Conservation (phyloP, 53 echinoderm and acorn worm genomes). For the Holothuria leucospilota region DNA sequence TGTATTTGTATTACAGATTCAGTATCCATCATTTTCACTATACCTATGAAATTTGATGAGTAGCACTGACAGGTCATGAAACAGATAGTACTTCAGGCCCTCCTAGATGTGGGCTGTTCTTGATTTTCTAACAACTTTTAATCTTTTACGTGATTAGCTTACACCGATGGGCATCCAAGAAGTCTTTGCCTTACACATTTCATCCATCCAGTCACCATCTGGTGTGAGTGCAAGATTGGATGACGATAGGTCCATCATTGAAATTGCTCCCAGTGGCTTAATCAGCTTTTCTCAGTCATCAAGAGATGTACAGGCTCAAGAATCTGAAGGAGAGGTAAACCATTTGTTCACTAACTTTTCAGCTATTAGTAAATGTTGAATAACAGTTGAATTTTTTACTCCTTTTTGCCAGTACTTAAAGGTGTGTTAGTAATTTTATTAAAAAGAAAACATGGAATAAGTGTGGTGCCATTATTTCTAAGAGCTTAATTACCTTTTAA, state of each 20-base stretch:
- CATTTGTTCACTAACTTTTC: neutral
- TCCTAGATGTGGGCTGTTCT: too few relatives aligned
- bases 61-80: too few relatives aligned
- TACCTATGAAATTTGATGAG: too few relatives aligned
- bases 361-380: neutral
- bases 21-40: too few relatives aligned
- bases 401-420: too few relatives aligned
- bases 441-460: too few relatives aligned
- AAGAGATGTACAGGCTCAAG: slow-evolving; percentile 63
- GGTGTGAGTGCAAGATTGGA: slow-evolving; percentile 78
- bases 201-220: slow-evolving; percentile 65
- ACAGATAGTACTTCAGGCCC: too few relatives aligned
- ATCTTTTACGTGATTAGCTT: slow-evolving; percentile 56
- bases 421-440: too few relatives aligned
- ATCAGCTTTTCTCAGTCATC: slow-evolving; percentile 73
- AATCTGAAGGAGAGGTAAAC: slow-evolving; percentile 78
- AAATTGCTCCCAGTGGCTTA: slow-evolving; percentile 86
- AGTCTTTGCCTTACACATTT: slow-evolving; percentile 88
- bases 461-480: too few relatives aligned
- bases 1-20: too few relatives aligned
- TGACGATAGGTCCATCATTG: slow-evolving; percentile 57
- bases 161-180: slow-evolving; percentile 69
- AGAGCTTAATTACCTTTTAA: too few relatives aligned
- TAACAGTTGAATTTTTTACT: too few relatives aligned
- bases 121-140: neutral